These are phyloP conservation scores for Neosilurus hyrtlii DNA, from an alignment of 2,797 vertebrate genomes.

Conservation along the genomic window DNA sequence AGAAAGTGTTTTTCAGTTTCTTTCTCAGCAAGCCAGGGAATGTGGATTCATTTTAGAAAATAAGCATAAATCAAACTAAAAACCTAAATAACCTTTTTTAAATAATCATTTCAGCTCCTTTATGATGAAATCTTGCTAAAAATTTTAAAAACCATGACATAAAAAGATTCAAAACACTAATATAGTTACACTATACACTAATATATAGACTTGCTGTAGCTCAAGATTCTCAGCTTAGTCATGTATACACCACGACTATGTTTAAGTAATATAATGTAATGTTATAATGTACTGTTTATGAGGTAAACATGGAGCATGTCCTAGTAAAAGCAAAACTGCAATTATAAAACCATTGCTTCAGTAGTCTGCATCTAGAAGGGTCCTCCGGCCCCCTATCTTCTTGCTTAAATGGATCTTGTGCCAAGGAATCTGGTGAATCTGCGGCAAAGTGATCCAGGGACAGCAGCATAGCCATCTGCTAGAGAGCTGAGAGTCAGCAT, in stretches of 20 bases:
- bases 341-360: constrained; percentile 13
- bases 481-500: constrained; percentile 75
- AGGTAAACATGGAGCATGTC: constrained; percentile 3
- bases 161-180: not conserved
- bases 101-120: not conserved
- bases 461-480: constrained; percentile 77
- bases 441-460: constrained; percentile 74
- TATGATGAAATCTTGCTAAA: not conserved
- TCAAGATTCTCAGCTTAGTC: not conserved
- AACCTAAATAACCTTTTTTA: not conserved
- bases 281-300: not conserved
- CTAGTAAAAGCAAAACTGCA: not conserved
- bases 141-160: not conserved
- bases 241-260: not conserved
- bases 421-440: constrained; percentile 72
- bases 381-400: constrained; percentile 36
- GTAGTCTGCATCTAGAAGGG: constrained; percentile 25
- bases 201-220: not conserved
- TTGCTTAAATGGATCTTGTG: constrained; percentile 47
- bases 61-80: not conserved
- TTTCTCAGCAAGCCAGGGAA: not conserved
- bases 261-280: not conserved
- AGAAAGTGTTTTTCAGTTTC: not conserved
- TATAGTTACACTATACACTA: no score
- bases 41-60: not conserved